phyloP scores from a whole-genome alignment of 2,888 invertebrate species.

The Drosophila testacea region DNA sequence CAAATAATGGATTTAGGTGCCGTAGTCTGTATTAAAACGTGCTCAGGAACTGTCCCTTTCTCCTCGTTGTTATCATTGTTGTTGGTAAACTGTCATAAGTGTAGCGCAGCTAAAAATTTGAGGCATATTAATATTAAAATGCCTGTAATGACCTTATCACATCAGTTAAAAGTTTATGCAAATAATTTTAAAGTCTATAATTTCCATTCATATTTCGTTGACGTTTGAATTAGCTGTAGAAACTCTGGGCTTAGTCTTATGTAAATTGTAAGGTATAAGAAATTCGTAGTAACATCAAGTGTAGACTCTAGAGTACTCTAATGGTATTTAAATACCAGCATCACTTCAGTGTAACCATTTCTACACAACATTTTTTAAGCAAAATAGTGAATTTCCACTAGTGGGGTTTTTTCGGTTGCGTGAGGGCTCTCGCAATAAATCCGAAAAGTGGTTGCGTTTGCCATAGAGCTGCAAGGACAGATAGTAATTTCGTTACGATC shows the following conservation, averaged over 20 bases:
- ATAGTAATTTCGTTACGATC: too few species aligned
- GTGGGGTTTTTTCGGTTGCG: too few species aligned
- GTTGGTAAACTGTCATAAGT: slow-evolving; percentile 49
- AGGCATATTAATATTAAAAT: slow-evolving; percentile 24
- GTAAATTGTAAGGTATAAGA: slow-evolving; percentile 6
- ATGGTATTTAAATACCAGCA: too few species aligned
- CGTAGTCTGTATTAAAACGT: slow-evolving; percentile 26
- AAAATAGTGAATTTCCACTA: too few species aligned
- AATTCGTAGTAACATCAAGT: neutral
- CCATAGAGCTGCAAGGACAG: too few species aligned
- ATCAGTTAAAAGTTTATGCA: too few species aligned
- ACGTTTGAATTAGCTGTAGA: neutral
- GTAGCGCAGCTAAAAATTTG: slow-evolving; percentile 37
- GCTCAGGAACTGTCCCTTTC: slow-evolving; percentile 41
- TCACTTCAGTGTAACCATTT: too few species aligned
- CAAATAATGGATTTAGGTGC: slow-evolving; percentile 10
- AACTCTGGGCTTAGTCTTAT: neutral
- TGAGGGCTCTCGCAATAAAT: too few species aligned
- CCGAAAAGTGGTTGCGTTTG: too few species aligned
- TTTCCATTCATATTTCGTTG: too few species aligned
- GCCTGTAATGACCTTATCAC: neutral
- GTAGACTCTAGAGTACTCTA: neutral
- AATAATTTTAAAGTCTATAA: too few species aligned
- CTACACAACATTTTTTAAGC: too few species aligned
- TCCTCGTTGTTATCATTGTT: slow-evolving; percentile 44